Conservation (phyloP, 2,113 vertebrate genomes). For the Corythoichthys intestinalis region DNA sequence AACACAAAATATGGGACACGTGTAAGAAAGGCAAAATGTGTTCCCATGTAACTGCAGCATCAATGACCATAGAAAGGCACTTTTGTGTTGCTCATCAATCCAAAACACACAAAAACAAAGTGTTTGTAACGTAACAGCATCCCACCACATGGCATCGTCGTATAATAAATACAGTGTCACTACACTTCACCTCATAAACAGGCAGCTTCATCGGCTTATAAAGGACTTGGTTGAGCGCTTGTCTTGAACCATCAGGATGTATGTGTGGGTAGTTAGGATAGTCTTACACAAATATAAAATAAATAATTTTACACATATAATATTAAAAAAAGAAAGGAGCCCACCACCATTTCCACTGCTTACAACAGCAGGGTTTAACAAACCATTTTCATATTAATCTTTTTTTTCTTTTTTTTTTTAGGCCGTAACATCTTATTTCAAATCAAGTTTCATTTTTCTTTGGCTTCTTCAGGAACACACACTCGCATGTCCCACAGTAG, state of each 20-base stretch:
- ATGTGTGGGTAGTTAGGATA: conserved; percentile 4
- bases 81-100: conserved; percentile 14
- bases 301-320: conserved; percentile 47
- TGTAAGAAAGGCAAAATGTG: neutral
- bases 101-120: conserved; percentile 1
- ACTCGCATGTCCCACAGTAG: neutral
- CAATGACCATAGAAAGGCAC: conserved; percentile 34
- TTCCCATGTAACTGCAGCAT: conserved; percentile 22
- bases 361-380: conserved; percentile 71
- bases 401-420: conserved; percentile 9
- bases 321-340: conserved; percentile 40
- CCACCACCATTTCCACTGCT: conserved; percentile 67
- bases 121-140: conserved; percentile 24
- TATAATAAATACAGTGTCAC: conserved; percentile 6
- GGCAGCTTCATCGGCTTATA: conserved; percentile 8
- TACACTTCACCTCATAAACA: conserved; percentile 9
- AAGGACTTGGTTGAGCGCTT: conserved; percentile 2
- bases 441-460: conserved; percentile 7
- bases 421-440: conserved; percentile 39
- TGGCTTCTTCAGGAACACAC: conserved; percentile 23
- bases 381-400: conserved; percentile 7
- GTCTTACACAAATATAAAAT: conserved; percentile 50
- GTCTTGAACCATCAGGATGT: conserved; percentile 15
- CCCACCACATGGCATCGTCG: conserved; percentile 38
- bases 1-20: neutral